Percentiles rank a stretch among this genome's conserved stretches.
Evolutionary conservation across 1,140 invertebrate species (phyloP).

Genomic region (Periplaneta americana): DNA sequence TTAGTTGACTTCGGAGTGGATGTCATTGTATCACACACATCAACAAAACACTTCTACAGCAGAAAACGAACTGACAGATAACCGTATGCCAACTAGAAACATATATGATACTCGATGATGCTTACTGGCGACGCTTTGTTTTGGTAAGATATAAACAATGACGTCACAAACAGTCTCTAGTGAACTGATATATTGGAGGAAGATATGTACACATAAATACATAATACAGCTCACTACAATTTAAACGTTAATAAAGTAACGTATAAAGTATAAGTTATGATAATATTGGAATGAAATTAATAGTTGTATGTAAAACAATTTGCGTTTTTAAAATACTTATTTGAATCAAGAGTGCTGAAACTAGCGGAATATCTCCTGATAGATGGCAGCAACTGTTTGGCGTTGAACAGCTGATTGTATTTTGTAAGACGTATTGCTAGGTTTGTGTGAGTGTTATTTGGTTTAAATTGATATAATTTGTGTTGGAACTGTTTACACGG

Average conservation of each 20-base stretch:
- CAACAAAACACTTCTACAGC: background rate
- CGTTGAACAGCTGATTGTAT: conserved; percentile 17
- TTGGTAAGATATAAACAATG: background rate
- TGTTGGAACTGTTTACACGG: background rate
- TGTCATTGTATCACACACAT: conserved; percentile 29
- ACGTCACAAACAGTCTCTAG: background rate
- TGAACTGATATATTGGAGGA: background rate
- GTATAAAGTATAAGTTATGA: background rate
- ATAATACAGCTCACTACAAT: background rate
- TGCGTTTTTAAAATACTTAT: background rate
- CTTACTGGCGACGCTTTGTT: background rate
- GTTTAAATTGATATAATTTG: background rate
- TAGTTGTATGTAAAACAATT: background rate
- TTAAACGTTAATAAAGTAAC: background rate
- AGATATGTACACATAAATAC: background rate
- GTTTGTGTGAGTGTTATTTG: background rate
- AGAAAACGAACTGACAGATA: background rate
- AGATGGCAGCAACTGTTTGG: conserved; percentile 11
- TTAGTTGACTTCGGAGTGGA: conserved; percentile 36
- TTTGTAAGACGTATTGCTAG: background rate
- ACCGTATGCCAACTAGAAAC: background rate
- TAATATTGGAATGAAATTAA: background rate
- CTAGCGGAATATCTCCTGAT: background rate
- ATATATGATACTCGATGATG: too few species aligned
- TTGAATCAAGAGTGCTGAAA: background rate